Percentiles rank a stretch among this genome's conserved stretches.
Evolutionary conservation across 2,797 vertebrate genomes (phyloP).

Genomic region (Acrocephalus scirpaceus): DNA sequence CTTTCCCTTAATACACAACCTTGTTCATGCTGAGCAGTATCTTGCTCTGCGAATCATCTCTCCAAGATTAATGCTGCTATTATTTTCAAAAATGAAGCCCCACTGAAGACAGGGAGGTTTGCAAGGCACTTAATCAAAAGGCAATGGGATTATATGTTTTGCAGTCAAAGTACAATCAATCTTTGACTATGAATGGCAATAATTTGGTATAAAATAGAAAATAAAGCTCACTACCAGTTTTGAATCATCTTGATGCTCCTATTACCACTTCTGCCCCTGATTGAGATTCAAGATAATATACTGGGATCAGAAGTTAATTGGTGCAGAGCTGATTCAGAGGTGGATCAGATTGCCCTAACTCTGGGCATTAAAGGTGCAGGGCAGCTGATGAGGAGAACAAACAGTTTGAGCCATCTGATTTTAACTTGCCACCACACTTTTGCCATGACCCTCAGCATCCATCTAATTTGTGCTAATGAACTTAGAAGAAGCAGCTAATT

Average conservation of each 20-base stretch:
- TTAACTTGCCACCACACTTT: background rate
- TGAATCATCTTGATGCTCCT: background rate
- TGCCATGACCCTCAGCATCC: background rate
- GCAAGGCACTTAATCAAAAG: constrained; percentile 8
- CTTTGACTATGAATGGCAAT: background rate
- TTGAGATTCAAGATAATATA: background rate
- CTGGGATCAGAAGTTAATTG: background rate
- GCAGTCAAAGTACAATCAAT: background rate
- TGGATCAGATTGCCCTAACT: background rate
- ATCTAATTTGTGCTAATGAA: background rate
- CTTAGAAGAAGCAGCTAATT: background rate
- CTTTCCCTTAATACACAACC: constrained; percentile 20
- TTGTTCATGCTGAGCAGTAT: constrained; percentile 17
- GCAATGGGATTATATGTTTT: background rate
- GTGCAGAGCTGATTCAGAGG: background rate
- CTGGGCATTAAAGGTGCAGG: background rate
- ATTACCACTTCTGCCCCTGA: background rate
- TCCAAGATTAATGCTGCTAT: constrained; percentile 26
- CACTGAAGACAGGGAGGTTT: constrained; percentile 2
- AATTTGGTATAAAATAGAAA: background rate
- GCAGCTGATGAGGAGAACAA: background rate
- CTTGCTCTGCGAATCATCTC: background rate
- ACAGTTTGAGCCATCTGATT: background rate
- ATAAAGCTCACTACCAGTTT: background rate
- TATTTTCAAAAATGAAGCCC: constrained; percentile 17